Base-by-base conservation (phyloP, 2,888 invertebrate genomes). In the Diabrotica balteata region DNA sequence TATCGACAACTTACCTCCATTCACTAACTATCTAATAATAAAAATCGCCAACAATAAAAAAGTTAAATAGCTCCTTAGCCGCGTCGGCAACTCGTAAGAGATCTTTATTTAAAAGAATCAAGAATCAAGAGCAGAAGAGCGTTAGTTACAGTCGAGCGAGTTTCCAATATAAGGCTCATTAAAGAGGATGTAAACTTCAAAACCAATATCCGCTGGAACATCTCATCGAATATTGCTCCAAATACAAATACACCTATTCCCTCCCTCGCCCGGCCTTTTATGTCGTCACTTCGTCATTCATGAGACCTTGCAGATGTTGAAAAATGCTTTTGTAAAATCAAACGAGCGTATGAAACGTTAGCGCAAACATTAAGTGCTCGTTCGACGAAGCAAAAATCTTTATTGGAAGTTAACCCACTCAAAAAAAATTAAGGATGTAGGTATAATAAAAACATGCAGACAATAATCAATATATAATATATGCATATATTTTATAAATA, bases 121-220 rank as follows among this genome's bases (percentile, higher is more conserved):
- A 74, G 75, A 78, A 78, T 78, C 78, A 77, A 78, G 75, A 74
- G 76, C 73, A 71, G 65, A 50, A 47, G 50, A 49, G 59, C 67
- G 72, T 78, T 76, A 77, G 70, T 78, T 65, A 76, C 80, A 77
- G 76, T 72, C 72, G 77, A 79, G 69, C 78, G 76, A 73, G 68
- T 80, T 77, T 75, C 69, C 79, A 78, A 81, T 80, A 80, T 75
- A 79, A 76, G 78, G 73, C 77, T 80, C 79, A 81, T 81, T 82
- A 80, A 77, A 79, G 75, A 78, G 81, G 79, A 81, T 80, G 79
- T 79, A 80, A 80, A 80, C 80, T 79, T 80, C 78, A 72, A 74
- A 76, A 76, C 76, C 78, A 74, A 79, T 79, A 79, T 79, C 78
- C 78, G 77, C 70, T 68, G 69, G 68, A 70, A 74, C 73, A 76